Evolutionary conservation across 2,888 invertebrate genomes (phyloP).

Genomic region (Phorcus lineatus): DNA sequence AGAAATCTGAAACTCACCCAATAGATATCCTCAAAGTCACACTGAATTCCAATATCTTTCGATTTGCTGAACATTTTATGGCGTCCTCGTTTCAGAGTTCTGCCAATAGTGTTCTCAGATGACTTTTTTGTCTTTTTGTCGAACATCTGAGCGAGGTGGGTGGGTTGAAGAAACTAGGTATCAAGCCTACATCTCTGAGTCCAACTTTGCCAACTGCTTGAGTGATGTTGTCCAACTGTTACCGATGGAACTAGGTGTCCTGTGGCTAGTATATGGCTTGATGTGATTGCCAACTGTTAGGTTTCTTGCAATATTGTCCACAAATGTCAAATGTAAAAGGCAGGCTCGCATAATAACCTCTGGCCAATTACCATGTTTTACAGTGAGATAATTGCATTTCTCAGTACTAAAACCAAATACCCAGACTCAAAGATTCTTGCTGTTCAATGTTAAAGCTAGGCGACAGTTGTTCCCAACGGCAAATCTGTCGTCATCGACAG

Average conservation of each 20-base stretch:
- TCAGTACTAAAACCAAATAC: constrained; percentile 2
- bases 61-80: background rate
- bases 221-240: background rate
- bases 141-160: background rate
- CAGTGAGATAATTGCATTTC: constrained; percentile 10
- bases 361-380: background rate
- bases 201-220: background rate
- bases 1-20: background rate
- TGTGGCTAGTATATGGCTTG: background rate
- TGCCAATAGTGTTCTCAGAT: background rate
- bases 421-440: no score
- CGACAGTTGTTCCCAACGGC: no score
- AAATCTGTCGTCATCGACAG: no score
- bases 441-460: no score
- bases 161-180: background rate
- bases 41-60: background rate
- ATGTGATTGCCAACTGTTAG: background rate
- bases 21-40: background rate
- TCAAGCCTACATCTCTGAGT: background rate
- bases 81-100: background rate
- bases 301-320: background rate
- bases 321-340: constrained; percentile 15
- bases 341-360: background rate
- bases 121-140: background rate
- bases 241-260: background rate